phyloP scores from a whole-genome alignment of 2,888 invertebrate species.

The Limenitis camilla region DNA sequence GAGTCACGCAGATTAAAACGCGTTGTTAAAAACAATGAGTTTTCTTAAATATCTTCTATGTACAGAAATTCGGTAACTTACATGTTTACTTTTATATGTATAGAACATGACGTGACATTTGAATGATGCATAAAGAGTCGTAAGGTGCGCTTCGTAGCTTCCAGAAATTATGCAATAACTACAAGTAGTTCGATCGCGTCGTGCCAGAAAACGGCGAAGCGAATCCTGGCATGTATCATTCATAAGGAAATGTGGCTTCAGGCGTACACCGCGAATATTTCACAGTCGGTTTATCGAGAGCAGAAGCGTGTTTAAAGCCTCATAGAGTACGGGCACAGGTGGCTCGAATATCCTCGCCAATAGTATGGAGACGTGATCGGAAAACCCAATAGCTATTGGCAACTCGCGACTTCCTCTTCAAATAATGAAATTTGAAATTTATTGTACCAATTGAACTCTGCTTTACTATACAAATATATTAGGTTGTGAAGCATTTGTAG shows the following conservation, averaged over 20 bases:
- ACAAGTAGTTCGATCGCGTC: conserved; percentile 39
- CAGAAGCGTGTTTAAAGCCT: conserved; percentile 67
- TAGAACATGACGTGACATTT: background rate
- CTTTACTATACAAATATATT: conserved; percentile 58
- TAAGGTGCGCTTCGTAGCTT: conserved; percentile 30
- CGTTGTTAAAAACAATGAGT: too few relatives aligned
- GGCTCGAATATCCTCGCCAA: conserved; percentile 69
- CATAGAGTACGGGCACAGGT: conserved; percentile 70
- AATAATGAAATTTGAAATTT: conserved; percentile 73
- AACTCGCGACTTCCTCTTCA: conserved; percentile 68
- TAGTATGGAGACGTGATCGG: conserved; percentile 70
- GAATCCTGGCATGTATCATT: conserved; percentile 64
- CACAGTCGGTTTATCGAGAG: conserved; percentile 70
- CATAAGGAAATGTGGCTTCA: conserved; percentile 62
- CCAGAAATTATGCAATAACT: conserved; percentile 46
- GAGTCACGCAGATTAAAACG: too few relatives aligned
- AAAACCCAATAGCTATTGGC: conserved; percentile 63
- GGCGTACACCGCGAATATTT: conserved; percentile 64
- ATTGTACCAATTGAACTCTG: conserved; percentile 60
- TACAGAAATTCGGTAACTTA: too few relatives aligned
- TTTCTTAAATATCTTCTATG: too few relatives aligned
- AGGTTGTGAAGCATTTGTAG: conserved; percentile 28
- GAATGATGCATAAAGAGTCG: conserved; percentile 20
- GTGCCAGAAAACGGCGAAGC: conserved; percentile 31
- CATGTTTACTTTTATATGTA: too few relatives aligned